Base-by-base conservation (phyloP, 2,797 vertebrate genomes). In the Salarias fasciatus region DNA sequence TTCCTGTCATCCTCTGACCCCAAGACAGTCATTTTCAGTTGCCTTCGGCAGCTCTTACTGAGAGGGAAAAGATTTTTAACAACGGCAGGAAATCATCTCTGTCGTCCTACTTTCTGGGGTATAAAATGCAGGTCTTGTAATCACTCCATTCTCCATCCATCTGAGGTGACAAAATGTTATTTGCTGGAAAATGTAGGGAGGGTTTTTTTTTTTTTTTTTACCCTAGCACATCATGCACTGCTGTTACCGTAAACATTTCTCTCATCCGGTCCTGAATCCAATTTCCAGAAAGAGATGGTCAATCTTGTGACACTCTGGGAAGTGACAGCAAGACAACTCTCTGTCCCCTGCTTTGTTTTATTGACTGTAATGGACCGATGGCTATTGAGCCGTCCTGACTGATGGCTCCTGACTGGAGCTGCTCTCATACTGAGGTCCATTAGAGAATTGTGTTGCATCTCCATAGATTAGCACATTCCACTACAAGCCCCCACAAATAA, bases 351-450 rank as follows among this genome's bases (percentile, higher is more conserved):
- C 68, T 82, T 60, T 45, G 61, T 63, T 58, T 45, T 54, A 84
- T 69, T 81, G 80, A 79, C 72, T 70, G n/a, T 41, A 65, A 75
- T 59, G 72, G 84, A 86, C 66, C 71, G 74, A 83, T 69, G 51
- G 67, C 44, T 72, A 77, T 70, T 58, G 77, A 82, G 63, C 42
- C 8, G 37, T 61, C 69, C n/a, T 69, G 75, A 79, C 63, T 68
- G 71, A 74, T 72, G 64, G 50, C 48, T 79, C 71, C 70, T 66
- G 66, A 80, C 64, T 54, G 57, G 31, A 65, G 68, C 56, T 48
- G 52, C 36, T 73, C 48, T 40, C 68, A 38, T 59, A 53, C 48
- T 40, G 45, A 49, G 56, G 33, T 64, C 79, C 69, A 82, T 86
- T 83, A 86, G 77, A 67, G 59, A 82, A 86, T 86, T 78, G 71